Percentiles rank a stretch among this genome's conserved stretches.
phyloP scores from a whole-genome alignment of 2,113 vertebrate genomes.

The Triplophysa dalaica region DNA sequence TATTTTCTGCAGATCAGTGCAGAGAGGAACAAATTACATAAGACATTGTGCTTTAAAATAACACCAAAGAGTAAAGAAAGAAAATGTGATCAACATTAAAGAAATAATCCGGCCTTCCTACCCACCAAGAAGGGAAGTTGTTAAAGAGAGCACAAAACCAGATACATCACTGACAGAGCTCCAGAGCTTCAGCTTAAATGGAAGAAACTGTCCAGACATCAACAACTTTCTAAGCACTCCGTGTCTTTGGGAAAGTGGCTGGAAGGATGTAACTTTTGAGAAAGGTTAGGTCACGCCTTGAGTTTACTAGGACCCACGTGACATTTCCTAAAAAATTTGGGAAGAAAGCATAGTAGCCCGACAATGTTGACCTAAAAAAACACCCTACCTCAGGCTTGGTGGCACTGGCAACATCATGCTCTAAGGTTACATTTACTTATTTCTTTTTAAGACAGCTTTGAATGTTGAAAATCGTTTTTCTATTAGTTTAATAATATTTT shows the following conservation, averaged over 20 bases:
- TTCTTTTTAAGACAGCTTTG: too few relatives aligned
- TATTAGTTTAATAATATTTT: too few relatives aligned
- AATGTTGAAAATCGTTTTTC: too few relatives aligned
- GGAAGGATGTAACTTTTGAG: not conserved
- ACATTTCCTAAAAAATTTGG: not conserved
- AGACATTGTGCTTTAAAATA: conserved; percentile 1
- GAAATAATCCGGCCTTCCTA: too few relatives aligned
- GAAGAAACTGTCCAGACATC: not conserved
- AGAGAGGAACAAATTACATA: conserved; percentile 13
- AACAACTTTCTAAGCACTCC: not conserved
- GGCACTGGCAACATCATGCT: too few relatives aligned
- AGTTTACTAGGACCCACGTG: not conserved
- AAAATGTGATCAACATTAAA: too few relatives aligned
- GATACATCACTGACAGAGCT: not conserved
- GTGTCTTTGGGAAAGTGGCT: not conserved
- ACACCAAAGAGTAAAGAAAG: conserved; percentile 14
- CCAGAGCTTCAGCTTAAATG: not conserved
- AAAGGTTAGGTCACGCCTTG: not conserved
- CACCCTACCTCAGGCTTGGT: too few relatives aligned
- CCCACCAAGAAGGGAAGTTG: not conserved
- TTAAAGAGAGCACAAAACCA: not conserved
- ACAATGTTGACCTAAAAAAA: not conserved
- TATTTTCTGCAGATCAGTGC: not conserved
- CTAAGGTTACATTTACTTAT: too few relatives aligned
- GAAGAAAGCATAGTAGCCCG: not conserved